Evolutionary conservation across 2,888 invertebrate genomes (phyloP), one percentile per base, ranked within the genome.

Genomic region (Atherix ibis): DNA sequence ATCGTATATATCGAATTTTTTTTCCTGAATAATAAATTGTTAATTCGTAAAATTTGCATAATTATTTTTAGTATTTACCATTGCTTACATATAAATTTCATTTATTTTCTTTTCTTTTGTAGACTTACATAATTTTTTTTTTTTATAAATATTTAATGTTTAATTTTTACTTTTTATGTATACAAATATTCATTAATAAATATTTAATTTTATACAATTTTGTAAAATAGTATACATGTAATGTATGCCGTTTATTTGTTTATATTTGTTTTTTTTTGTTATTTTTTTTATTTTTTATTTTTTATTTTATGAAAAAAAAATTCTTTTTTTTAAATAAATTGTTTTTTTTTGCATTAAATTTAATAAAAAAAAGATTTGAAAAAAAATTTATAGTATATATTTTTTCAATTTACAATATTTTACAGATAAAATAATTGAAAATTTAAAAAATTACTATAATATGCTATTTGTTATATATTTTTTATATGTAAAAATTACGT

Each of bases 171-270:
- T 17, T 30, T 18, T 28, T 26, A 31, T 35, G n/a, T n/a, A n/a
- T n/a, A n/a, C n/a, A n/a, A n/a, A n/a, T n/a, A n/a, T 25, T 29
- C 22, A 35, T 35, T 34, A 34, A 28, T 34, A 34, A 34, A 30
- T 13, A 12, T 31, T 9, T n/a, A n/a, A n/a, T n/a, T 15, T 30
- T 37, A 34, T 36, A 27, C 34, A 31, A 26, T 19, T 34, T 36
- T 35, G n/a, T n/a, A n/a, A n/a, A 33, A 18, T 40, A 44, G 45
- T 46, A 44, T 46, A 44, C 45, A 44, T 43, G 44, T 47, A 42
- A 44, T 46, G 45, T 45, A 44, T 44, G 43, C 44, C 45, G 41
- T 39, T 38, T 36, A 32, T 19, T 32, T 19, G 29, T 34, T 25
- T 32, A 30, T 36, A 33, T 36, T 34, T 17, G 16, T 33, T 18